Evolutionary conservation across 1,140 invertebrate genomes (phyloP), one percentile per base, ranked within the genome.

Genomic region (Sycobia sp.): DNA sequence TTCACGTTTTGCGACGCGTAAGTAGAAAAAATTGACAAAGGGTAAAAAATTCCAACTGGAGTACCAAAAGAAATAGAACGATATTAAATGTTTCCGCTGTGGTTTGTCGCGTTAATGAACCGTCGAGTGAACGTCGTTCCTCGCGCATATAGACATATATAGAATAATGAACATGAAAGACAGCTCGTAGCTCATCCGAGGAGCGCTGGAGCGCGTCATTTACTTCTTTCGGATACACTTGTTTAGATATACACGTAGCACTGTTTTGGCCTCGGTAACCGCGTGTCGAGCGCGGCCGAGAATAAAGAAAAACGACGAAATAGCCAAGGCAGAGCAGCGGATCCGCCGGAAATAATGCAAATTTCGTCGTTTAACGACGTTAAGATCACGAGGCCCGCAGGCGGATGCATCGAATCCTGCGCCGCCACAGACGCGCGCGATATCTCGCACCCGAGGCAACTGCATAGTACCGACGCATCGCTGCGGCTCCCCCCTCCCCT

Each of bases 371-470:
- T 57, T 70, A 71, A 69, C 60, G 67, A 11, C n/a, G 58, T 55
- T 62, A 50, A 62, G 64, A 66, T 69, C 50, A 58, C 46, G 62
- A 65, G 54, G 4, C 2, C 11, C 20, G 67, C 67, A 65, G 71
- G 68, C 68, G 63, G 66, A 63, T 63, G 68, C 72, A 73, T 72
- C 69, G 69, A 73, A 71, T 67, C 61, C 67, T 68, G 29, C 29
- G 29, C 5, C 39, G 66, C 65, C 62, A 56, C 53, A 63, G 55
- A 22, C 39, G 54, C 50, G 9, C 51, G 29, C 34, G 69, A 55
- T n/a, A n/a, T n/a, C 72, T 78, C 77, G 68, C 76, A 80, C 76
- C 76, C 74, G 76, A 77, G 69, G 76, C 74, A 70, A n/a, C n/a
- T n/a, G n/a, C n/a, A n/a, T n/a, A n/a, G n/a, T n/a, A n/a, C n/a